A percentile compares a stretch with the other conserved stretches of the same genome.
phyloP scores from a whole-genome alignment of 2,797 vertebrate species.

The Merluccius polli region DNA sequence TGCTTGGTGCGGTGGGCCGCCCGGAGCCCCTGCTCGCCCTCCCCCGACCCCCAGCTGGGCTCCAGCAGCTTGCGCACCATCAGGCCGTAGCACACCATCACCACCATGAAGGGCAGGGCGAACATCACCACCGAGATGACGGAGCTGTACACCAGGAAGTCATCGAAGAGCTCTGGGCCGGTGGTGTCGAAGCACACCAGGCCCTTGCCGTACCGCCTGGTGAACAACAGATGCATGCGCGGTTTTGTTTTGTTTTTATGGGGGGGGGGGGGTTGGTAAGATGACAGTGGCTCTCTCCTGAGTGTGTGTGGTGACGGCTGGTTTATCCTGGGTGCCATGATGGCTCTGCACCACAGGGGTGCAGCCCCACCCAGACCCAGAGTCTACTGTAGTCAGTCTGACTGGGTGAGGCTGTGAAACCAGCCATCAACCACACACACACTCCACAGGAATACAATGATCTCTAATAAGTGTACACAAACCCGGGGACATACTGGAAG shows the following conservation, averaged over 20 bases:
- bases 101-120: constrained; percentile 80
- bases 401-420: too few relatives aligned
- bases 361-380: too few relatives aligned
- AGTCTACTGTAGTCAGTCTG: too few relatives aligned
- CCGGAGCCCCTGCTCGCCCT: constrained; percentile 46
- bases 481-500: too few relatives aligned
- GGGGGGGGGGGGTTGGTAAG: neutral
- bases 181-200: constrained; percentile 89
- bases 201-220: constrained; percentile 42
- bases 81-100: constrained; percentile 85
- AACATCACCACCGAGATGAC: constrained; percentile 85
- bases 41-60: constrained; percentile 54
- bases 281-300: too few relatives aligned
- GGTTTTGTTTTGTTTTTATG: neutral
- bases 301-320: too few relatives aligned
- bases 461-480: neutral
- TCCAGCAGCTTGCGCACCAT: constrained; percentile 84
- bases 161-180: constrained; percentile 78
- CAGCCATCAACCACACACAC: too few relatives aligned
- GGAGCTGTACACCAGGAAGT: constrained; percentile 87
- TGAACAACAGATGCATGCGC: neutral
- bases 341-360: too few relatives aligned
- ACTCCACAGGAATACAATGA: too few relatives aligned
- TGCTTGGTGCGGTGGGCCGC: constrained; percentile 77
- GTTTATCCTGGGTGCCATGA: too few relatives aligned